These are phyloP conservation scores for Aegithalos caudatus DNA, from an alignment of 2,113 vertebrate species.

Conservation along the genomic window DNA sequence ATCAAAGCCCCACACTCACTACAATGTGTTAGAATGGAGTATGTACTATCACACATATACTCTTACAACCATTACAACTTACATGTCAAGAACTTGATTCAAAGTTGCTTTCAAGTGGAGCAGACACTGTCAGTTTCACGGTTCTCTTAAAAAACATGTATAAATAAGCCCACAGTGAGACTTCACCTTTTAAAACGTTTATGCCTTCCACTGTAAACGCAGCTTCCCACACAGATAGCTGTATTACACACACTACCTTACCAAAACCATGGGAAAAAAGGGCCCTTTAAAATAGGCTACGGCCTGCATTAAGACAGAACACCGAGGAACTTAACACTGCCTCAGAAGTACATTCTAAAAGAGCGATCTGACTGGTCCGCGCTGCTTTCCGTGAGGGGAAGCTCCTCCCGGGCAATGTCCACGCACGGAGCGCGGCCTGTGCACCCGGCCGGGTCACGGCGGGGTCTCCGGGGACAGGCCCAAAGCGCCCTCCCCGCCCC, in stretches of 20 bases:
- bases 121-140: not conserved
- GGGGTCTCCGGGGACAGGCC: not conserved
- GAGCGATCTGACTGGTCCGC: fast-evolving
- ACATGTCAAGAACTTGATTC: not conserved
- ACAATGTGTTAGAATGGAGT: fast-evolving
- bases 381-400: not conserved
- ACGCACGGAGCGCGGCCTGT: not conserved
- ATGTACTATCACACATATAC: not conserved
- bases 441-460: not conserved
- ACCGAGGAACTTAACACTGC: fast-evolving
- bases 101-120: not conserved
- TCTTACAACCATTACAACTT: not conserved
- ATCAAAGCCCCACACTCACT: not conserved
- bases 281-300: fast-evolving
- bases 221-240: fast-evolving
- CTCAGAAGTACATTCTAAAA: fast-evolving
- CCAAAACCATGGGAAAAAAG: fast-evolving
- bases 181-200: not conserved
- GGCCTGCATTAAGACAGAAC: too few species aligned
- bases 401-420: not conserved
- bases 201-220: not conserved
- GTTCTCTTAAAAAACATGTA: not conserved
- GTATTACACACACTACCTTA: fast-evolving
- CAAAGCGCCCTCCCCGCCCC: not conserved
- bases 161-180: fast-evolving